Evolutionary conservation across 2,113 vertebrate species (phyloP).

Genomic region (Cyprichromis sp.): DNA sequence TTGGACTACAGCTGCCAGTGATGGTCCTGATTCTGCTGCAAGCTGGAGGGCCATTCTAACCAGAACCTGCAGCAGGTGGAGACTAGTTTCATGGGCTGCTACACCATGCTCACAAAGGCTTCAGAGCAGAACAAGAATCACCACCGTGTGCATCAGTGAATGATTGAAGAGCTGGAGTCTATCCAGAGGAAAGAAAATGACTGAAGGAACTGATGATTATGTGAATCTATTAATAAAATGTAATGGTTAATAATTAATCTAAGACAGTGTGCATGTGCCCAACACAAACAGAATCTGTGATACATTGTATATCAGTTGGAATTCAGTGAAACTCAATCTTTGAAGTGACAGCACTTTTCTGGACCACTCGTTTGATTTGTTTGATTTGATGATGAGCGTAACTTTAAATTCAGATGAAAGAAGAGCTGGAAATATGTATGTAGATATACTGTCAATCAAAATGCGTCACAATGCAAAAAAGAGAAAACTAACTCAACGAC

Average conservation of each 20-base stretch:
- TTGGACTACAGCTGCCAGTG: neutral
- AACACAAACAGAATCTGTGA: neutral
- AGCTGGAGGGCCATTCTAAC: neutral
- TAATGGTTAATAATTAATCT: neutral
- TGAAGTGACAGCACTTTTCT: neutral
- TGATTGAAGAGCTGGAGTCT: neutral
- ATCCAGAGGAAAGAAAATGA: neutral
- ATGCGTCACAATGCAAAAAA: fast-evolving
- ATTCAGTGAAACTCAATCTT: neutral
- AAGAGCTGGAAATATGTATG: neutral
- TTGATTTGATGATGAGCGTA: neutral
- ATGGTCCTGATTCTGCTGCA: neutral
- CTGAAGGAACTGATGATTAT: neutral
- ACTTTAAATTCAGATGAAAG: neutral
- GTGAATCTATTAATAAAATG: neutral
- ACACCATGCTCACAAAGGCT: neutral
- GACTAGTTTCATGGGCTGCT: neutral
- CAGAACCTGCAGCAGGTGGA: neutral
- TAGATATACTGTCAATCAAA: neutral
- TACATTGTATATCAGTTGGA: neutral
- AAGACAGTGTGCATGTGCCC: neutral
- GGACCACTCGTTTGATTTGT: neutral
- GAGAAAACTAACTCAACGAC: neutral
- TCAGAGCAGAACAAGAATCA: neutral
- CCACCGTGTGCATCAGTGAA: neutral